A percentile compares a stretch with the other conserved stretches of the same genome.
Evolutionary conservation across 2,113 vertebrate genomes (phyloP).

Genomic region (Menura novaehollandiae): DNA sequence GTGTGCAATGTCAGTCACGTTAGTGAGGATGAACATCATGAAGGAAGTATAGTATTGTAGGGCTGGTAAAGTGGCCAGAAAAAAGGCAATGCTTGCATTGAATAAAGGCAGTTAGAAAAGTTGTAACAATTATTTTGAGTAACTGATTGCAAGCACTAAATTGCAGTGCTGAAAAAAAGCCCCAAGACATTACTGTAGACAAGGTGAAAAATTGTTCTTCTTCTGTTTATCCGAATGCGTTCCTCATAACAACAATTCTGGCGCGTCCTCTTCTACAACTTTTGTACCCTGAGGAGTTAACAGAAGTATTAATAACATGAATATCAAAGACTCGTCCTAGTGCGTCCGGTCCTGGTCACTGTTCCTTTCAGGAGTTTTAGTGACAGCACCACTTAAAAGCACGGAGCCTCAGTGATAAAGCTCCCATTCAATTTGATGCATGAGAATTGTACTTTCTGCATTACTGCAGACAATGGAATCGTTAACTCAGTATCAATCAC

Average conservation of each 20-base stretch:
- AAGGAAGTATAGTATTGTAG: background rate
- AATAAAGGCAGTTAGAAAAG: background rate
- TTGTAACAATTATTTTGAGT: background rate
- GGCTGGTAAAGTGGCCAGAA: background rate
- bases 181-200: background rate
- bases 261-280: background rate
- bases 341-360: rapidly evolving
- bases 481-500: slow-evolving; percentile 45
- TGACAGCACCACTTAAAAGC: slow-evolving; percentile 32
- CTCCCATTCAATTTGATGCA: background rate
- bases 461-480: slow-evolving; percentile 53
- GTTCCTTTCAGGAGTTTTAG: background rate
- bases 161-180: background rate
- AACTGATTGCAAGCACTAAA: background rate
- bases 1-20: background rate
- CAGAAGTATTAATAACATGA: background rate
- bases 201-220: background rate
- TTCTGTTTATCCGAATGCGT: background rate
- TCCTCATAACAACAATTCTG: background rate
- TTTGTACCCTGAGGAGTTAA: background rate
- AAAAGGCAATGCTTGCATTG: background rate
- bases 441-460: slow-evolving; percentile 38
- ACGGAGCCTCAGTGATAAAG: background rate
- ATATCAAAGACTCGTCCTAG: background rate
- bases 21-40: background rate